These are phyloP conservation scores for Cylindroiulus punctatus DNA, from an alignment of 2,888 invertebrate species.

Conservation along the genomic window DNA sequence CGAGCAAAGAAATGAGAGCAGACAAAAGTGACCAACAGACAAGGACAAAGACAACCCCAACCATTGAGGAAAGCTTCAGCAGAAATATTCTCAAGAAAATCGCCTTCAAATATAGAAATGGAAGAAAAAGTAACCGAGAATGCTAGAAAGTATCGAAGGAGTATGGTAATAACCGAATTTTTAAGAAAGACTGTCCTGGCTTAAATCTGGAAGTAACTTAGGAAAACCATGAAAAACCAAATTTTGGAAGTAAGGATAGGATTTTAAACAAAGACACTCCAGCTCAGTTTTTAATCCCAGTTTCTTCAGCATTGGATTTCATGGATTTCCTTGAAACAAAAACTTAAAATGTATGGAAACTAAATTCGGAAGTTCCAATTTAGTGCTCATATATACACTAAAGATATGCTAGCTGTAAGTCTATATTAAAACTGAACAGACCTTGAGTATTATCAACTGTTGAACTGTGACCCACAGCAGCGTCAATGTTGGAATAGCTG, in stretches of 20 bases:
- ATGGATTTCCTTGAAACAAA: not conserved
- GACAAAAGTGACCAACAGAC: slow-evolving; percentile 23
- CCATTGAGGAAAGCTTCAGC: not conserved
- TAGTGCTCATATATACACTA: not conserved
- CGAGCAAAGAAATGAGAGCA: not conserved
- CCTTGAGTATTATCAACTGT: slow-evolving; percentile 44
- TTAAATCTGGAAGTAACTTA: too few relatives aligned
- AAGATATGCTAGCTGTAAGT: not conserved
- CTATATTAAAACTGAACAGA: slow-evolving; percentile 25
- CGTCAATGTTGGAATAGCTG: slow-evolving; percentile 34
- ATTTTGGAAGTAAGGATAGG: too few relatives aligned
- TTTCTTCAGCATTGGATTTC: not conserved
- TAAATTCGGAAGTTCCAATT: not conserved
- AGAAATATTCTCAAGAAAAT: too few relatives aligned
- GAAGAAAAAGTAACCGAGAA: too few relatives aligned
- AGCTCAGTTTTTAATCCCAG: too few relatives aligned
- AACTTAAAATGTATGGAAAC: not conserved
- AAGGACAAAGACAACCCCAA: not conserved
- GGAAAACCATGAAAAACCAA: too few relatives aligned
- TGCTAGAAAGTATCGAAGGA: too few relatives aligned
- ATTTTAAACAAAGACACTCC: too few relatives aligned
- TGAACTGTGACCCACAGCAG: not conserved
- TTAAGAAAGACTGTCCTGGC: too few relatives aligned
- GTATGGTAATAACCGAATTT: too few relatives aligned
- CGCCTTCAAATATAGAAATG: too few relatives aligned